A percentile compares a stretch with the other conserved stretches of the same genome.
These are phyloP conservation scores for Thrips palmi DNA, from an alignment of 1,140 invertebrate genomes.

Conservation along the genomic window DNA sequence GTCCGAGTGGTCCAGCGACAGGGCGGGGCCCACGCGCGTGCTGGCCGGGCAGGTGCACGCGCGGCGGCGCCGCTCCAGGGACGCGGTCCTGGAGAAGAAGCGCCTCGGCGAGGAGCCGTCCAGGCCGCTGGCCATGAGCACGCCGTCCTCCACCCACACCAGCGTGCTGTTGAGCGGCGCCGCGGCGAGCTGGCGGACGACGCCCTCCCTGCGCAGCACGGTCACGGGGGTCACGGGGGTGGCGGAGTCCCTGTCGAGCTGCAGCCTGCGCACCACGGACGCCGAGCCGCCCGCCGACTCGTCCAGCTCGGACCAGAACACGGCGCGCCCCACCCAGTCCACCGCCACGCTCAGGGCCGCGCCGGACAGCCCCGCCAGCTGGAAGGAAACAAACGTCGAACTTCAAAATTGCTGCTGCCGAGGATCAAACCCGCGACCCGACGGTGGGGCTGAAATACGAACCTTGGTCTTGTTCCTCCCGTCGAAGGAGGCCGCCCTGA, in stretches of 20 bases:
- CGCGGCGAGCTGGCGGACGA: slow-evolving; percentile 8
- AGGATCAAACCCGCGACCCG: background rate
- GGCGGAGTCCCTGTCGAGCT: slow-evolving; percentile 5
- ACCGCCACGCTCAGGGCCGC: slow-evolving; percentile 47
- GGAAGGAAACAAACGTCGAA: slow-evolving; percentile 8
- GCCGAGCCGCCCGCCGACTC: slow-evolving; percentile 22
- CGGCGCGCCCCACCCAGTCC: slow-evolving; percentile 66
- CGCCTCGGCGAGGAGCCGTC: slow-evolving; percentile 31
- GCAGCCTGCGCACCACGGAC: slow-evolving; percentile 6
- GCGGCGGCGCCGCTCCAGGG: too few relatives aligned
- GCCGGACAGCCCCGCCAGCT: slow-evolving; percentile 44
- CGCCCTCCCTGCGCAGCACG: too few relatives aligned
- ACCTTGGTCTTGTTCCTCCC: slow-evolving; percentile 32
- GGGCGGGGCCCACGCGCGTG: slow-evolving; percentile 34
- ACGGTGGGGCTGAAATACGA: slow-evolving; percentile 5
- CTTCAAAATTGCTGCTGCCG: background rate
- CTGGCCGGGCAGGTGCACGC: slow-evolving; percentile 35
- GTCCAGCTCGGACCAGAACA: slow-evolving; percentile 59
- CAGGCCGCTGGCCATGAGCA: slow-evolving; percentile 39
- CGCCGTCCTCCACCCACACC: slow-evolving; percentile 49
- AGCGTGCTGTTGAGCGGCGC: slow-evolving; percentile 34
- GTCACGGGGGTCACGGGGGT: slow-evolving; percentile 1
- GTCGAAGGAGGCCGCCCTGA: slow-evolving; percentile 42
- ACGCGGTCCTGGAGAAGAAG: slow-evolving; percentile 36
- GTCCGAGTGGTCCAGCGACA: slow-evolving; percentile 44